These are phyloP conservation scores for Ernsta delagoae DNA, from an alignment of 2,888 invertebrate species.

Conservation along the genomic window DNA sequence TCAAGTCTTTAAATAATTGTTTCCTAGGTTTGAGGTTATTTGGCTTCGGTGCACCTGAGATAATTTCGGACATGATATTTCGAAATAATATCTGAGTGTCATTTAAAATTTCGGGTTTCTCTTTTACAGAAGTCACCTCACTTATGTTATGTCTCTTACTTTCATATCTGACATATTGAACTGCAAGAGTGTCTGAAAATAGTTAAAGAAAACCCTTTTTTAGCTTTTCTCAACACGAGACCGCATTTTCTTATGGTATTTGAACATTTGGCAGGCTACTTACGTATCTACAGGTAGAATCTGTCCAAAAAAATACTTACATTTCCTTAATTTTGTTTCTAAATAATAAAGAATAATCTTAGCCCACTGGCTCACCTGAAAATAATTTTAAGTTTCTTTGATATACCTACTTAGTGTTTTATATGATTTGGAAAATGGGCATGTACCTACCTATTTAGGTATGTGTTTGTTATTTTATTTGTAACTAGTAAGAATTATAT, in stretches of 20 bases:
- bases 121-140: not conserved
- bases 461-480: no score
- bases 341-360: conserved; percentile 60
- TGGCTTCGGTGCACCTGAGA: conserved; percentile 46
- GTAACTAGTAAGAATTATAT: no score
- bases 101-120: conserved; percentile 35
- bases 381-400: no score
- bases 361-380: conserved; percentile 68
- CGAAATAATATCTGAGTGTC: conserved; percentile 56
- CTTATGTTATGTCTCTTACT: not conserved
- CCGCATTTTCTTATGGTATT: no score
- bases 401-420: no score
- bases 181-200: conserved; percentile 9
- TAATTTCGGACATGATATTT: conserved; percentile 61
- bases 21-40: not conserved
- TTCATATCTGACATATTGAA: not conserved
- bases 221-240: no score
- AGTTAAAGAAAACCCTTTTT: not conserved
- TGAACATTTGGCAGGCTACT: no score
- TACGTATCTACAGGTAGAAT: no score
- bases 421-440: no score
- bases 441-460: no score
- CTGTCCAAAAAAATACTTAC: not conserved
- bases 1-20: not conserved
- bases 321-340: conserved; percentile 46